Percentiles rank a stretch among this genome's conserved stretches.
Evolutionary conservation across 1,140 invertebrate genomes (phyloP).

Genomic region (Littorina saxatilis): DNA sequence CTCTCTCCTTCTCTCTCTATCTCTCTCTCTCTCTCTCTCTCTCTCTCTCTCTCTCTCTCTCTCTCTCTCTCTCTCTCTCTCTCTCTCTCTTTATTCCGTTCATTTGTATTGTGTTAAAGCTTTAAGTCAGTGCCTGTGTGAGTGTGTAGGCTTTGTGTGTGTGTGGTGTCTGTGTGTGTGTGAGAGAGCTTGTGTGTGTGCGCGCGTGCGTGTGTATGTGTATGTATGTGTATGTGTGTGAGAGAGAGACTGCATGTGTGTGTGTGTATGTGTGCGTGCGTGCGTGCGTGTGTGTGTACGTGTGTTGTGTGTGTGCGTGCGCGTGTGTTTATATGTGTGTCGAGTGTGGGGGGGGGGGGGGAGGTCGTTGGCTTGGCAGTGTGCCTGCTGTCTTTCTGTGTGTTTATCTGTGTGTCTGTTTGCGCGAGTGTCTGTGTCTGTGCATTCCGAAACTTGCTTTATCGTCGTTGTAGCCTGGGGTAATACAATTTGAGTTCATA

Average conservation of each 20-base stretch:
- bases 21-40: too few species aligned
- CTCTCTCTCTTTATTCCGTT: too few species aligned
- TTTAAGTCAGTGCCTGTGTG: background rate
- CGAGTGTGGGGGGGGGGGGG: too few species aligned
- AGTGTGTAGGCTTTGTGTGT: background rate
- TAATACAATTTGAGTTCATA: too few species aligned
- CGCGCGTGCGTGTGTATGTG: slow-evolving; percentile 16
- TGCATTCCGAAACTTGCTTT: background rate
- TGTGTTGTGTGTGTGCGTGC: too few species aligned
- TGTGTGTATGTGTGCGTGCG: background rate
- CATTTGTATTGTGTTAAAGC: too few species aligned
- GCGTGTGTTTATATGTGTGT: too few species aligned
- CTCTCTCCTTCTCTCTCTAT: too few species aligned
- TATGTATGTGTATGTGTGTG: slow-evolving; percentile 24
- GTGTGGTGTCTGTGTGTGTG: too few species aligned
- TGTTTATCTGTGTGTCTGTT: slow-evolving; percentile 8
- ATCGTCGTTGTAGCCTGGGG: background rate
- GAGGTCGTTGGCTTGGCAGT: too few species aligned
- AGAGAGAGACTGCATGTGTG: background rate
- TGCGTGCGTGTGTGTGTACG: background rate
- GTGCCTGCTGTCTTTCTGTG: background rate
- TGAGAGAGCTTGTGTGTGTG: slow-evolving; percentile 19
- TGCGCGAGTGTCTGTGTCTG: background rate
- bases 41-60: too few species aligned
- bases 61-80: too few species aligned